Conservation (phyloP, 2,888 invertebrate species). For the Nomada flava region DNA sequence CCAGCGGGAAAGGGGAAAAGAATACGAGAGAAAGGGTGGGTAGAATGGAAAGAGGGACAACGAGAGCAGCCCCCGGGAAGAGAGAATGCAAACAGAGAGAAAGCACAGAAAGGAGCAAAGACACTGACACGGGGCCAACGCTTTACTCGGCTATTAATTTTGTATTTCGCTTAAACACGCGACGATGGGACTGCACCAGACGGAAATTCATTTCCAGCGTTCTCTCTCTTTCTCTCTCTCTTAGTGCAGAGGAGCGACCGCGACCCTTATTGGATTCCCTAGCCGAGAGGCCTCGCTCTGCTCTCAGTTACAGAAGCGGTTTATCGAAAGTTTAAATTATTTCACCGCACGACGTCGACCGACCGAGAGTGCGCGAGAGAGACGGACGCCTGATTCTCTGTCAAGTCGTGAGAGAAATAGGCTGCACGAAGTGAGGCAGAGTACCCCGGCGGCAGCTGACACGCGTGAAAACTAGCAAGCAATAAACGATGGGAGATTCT, state of each 20-base stretch:
- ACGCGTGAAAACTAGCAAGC: conserved; percentile 1
- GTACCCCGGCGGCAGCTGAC: not conserved
- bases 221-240: conserved; percentile 27
- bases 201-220: conserved; percentile 72
- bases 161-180: conserved; percentile 73
- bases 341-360: conserved; percentile 60
- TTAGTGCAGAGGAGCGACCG: conserved; percentile 49
- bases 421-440: not conserved
- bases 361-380: conserved; percentile 22
- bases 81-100: conserved; percentile 30
- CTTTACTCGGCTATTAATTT: conserved; percentile 70
- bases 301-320: conserved; percentile 70
- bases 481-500: not conserved
- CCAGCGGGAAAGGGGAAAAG: conserved; percentile 11
- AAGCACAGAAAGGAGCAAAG: conserved; percentile 50
- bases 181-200: conserved; percentile 69
- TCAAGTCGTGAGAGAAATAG: not conserved
- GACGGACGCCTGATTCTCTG: conserved; percentile 32
- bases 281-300: conserved; percentile 57
- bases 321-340: conserved; percentile 76
- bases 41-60: not conserved
- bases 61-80: not conserved
- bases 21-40: not conserved
- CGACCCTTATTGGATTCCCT: conserved; percentile 70
- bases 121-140: conserved; percentile 41